Evolutionary conservation across 2,797 vertebrate genomes (phyloP), one percentile per base, ranked within the genome.

Genomic region (Protonibea diacanthus): DNA sequence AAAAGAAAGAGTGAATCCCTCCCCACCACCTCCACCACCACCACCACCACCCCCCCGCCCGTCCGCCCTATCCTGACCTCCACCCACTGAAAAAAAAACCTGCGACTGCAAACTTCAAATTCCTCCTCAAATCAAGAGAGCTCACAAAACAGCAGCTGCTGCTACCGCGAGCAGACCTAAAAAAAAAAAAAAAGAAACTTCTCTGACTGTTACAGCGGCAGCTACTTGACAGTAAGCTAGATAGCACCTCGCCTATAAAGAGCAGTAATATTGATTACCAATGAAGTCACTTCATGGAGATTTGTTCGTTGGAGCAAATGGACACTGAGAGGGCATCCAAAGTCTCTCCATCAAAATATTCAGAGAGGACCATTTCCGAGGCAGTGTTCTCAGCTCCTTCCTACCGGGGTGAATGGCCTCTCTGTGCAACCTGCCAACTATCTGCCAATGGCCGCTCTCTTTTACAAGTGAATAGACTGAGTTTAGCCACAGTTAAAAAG

Each of bases 381-480:
- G 84, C 82, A 45, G 67, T 88, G 88, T 94, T 93, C 91, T 92
- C 90, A 93, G 92, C 95, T 95, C 92, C 90, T 93, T 94, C 93
- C 95, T 95, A 93, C 91, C 38, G 51, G 82, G 86, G 89, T 96
- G 94, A 92, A 96, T 93, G 94, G 94, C 93, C 91, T 86, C 93
- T 95, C 95, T 96, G 95, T 96, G 91, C 92, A 78, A 93, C 83
- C 84, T 86, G 95, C 96, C 95, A 96, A 96, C 92, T 93, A 95
- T 93, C 94, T 96, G 96, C 95, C 96, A 96, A 95, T 95, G 95
- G 94, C 85, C n/a, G 86, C 93, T 90, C 93, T 95, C 92, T 94
- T 95, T 95, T 93, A 92, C 91, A 93, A 94, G 93, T 96, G 95
- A 97, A 97, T 95, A 86, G 94, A 94, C 87, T 83, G 90, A 91